Percentiles rank a stretch among this genome's conserved stretches.
Conservation (phyloP, 1,140 invertebrate genomes). For the Neodiprion pinetum region DNA sequence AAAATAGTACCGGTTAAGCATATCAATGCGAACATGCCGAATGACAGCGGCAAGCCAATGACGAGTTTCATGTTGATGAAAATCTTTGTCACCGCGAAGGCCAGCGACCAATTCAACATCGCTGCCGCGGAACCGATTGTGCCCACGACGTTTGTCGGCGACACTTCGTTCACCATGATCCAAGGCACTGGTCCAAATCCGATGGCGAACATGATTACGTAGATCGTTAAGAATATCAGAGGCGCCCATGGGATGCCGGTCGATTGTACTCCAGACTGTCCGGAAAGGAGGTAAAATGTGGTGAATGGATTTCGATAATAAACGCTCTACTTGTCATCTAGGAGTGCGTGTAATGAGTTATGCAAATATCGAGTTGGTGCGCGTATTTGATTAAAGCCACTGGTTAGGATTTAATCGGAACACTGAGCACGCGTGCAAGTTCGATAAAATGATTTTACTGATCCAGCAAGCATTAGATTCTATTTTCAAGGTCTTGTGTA, state of each 20-base stretch:
- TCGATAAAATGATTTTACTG: no score
- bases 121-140: conserved; percentile 59
- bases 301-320: conserved; percentile 9
- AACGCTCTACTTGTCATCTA: background rate
- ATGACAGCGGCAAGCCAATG: conserved; percentile 62
- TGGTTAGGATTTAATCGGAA: background rate
- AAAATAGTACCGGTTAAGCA: conserved; percentile 62
- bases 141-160: conserved; percentile 62
- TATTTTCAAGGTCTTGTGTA: no score
- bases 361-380: no score
- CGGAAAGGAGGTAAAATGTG: conserved; percentile 13
- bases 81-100: conserved; percentile 64
- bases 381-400: background rate
- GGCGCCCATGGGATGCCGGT: conserved; percentile 60
- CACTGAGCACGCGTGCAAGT: no score
- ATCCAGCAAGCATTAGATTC: no score
- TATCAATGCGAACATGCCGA: conserved; percentile 63
- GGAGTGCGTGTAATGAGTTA: no score
- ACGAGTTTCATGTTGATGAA: conserved; percentile 55
- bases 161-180: conserved; percentile 56
- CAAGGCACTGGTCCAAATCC: conserved; percentile 62
- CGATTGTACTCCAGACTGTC: conserved; percentile 24
- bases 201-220: conserved; percentile 54
- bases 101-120: conserved; percentile 63
- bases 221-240: conserved; percentile 59